Evolutionary conservation across 2,888 invertebrate genomes (phyloP), one percentile per base, ranked within the genome.

Genomic region (Drosophila atroscutellata): DNA sequence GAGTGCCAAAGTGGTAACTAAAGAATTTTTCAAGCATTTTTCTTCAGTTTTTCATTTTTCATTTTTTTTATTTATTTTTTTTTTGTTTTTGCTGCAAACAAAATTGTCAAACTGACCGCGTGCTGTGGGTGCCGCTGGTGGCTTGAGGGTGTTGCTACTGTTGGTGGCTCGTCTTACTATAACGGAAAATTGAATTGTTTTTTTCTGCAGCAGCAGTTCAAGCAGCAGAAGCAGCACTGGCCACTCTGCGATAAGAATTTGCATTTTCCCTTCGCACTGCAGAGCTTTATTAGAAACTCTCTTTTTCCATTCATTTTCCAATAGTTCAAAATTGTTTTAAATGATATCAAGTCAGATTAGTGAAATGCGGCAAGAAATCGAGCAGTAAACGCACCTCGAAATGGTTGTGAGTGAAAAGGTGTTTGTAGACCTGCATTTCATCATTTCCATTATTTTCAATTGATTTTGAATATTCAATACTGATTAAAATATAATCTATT

Each of bases 161-260:
- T 42, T 45, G 36, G 13, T 26, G 49, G 30, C 50, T 72, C 50
- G 58, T 45, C 56, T 69, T 47, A 52, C 60, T 72, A 61, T 72
- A 47, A 67, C 56, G 47, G 68, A 70, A 84, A 85, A 87, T 85
- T 85, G 85, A 85, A 85, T 85, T 81, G 75, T 73, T 69, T 78
- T 76, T 83, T 75, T 52, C 59, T 67, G 67, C 72, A 37, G 61
- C 72, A 24, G 61, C 61, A 54, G 64, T 49, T 9, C 37, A 50
- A 30, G 47, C 52, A 20, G 36, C 45, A 32, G 51, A 51, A 13
- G 34, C 51, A 36, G 32, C 42, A 67, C 77, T 83, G 83, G 47
- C 58, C 20, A 32, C 62, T 34, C 26, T 50, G 71, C 67, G 84
- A 84, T 84, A 84, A 84, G 86, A 72, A 80, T 77, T 81, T 75